phyloP scores from a whole-genome alignment of 2,113 vertebrate genomes.

The Colaptes auratus region DNA sequence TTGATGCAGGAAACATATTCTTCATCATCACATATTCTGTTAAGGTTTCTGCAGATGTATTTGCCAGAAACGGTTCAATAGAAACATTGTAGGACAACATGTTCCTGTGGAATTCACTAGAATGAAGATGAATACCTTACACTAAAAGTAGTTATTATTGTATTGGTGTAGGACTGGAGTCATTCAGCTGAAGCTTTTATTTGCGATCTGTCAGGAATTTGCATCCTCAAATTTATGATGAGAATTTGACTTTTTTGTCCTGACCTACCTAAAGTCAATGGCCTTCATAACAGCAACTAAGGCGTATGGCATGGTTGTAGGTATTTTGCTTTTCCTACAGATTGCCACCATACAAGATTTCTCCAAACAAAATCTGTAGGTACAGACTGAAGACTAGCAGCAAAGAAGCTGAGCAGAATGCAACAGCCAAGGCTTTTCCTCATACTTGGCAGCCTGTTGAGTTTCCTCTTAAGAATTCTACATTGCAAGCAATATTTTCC shows the following conservation, averaged over 20 bases:
- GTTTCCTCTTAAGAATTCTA: not conserved
- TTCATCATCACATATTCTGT: not conserved
- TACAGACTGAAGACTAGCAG: not conserved
- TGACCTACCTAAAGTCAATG: not conserved
- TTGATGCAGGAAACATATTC: not conserved
- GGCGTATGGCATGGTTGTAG: fast-evolving
- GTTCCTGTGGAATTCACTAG: not conserved
- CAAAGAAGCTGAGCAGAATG: not conserved
- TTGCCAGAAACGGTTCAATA: not conserved
- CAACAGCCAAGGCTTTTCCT: not conserved
- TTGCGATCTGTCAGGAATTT: not conserved
- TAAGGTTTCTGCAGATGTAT: not conserved
- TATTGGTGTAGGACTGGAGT: not conserved
- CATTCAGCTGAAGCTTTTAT: not conserved
- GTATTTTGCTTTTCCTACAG: not conserved
- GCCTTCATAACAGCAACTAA: not conserved
- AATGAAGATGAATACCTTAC: not conserved
- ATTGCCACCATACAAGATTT: not conserved
- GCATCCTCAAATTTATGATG: not conserved
- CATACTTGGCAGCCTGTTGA: not conserved
- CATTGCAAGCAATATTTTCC: not conserved
- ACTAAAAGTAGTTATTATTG: not conserved
- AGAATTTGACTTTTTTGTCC: not conserved
- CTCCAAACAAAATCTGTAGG: not conserved
- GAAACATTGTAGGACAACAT: not conserved